Evolutionary conservation across 2,888 invertebrate genomes (phyloP).

Genomic region (Cantharis rufa): DNA sequence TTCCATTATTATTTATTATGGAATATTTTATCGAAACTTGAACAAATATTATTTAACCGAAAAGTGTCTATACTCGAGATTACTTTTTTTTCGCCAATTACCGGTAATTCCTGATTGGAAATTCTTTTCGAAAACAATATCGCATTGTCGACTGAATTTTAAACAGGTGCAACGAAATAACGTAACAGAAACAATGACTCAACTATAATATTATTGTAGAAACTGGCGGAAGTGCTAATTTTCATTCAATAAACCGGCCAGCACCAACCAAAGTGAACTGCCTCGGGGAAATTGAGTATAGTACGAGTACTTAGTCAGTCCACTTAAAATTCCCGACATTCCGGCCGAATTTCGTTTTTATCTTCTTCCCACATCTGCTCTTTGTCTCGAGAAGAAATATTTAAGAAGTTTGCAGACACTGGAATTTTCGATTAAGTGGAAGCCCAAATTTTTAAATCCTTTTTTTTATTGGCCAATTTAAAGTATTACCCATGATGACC

Average conservation of each 20-base stretch:
- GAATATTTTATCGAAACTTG: not conserved
- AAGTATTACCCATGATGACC: not conserved
- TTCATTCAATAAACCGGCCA: not conserved
- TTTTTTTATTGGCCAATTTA: not conserved
- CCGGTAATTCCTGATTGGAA: not conserved
- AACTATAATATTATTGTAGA: not conserved
- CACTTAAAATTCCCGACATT: constrained; percentile 22
- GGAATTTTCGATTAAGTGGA: not conserved
- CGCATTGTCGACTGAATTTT: not conserved
- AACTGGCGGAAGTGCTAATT: not conserved
- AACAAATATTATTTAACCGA: not conserved
- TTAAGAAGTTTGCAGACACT: not conserved
- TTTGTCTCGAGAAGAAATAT: not conserved
- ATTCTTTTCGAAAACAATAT: not conserved
- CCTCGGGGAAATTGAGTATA: constrained; percentile 14
- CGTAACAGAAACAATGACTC: not conserved
- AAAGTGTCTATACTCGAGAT: not conserved
- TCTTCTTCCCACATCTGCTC: not conserved
- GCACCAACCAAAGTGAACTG: not conserved
- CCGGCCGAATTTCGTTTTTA: not conserved
- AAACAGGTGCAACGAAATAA: not conserved
- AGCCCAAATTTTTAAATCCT: not conserved
- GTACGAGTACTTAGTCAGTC: not conserved
- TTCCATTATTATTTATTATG: not conserved
- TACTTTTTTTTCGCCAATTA: not conserved